These are phyloP conservation scores for Tribolium castaneum DNA, from an alignment of 1,140 invertebrate species.

Conservation along the genomic window DNA sequence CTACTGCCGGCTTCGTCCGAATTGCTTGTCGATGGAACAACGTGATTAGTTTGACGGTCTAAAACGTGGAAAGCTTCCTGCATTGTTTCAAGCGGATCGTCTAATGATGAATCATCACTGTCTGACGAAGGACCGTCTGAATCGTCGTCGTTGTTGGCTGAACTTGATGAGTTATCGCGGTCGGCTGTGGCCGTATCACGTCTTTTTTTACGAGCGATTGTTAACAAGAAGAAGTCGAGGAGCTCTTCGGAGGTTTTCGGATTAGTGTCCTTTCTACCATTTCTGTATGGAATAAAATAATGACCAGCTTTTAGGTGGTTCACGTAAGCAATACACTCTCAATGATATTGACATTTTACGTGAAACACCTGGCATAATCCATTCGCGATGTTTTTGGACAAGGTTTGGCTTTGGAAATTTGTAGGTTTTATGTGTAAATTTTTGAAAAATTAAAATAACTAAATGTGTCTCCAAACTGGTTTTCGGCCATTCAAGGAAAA, in stretches of 20 bases:
- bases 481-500: no score
- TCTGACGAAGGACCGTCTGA: conserved; percentile 1
- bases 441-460: no score
- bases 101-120: neutral
- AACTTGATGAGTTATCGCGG: neutral
- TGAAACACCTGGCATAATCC: no score
- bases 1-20: neutral
- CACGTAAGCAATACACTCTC: no score
- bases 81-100: neutral
- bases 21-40: neutral
- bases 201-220: conserved; percentile 5
- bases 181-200: neutral
- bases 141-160: conserved; percentile 7
- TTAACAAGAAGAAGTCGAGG: neutral
- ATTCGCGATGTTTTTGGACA: no score
- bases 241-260: neutral
- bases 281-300: neutral
- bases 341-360: no score
- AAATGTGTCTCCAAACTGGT: no score
- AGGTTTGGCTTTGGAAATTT: no score
- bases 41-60: neutral
- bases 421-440: no score
- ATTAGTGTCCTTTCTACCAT: neutral
- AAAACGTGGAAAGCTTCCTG: neutral
- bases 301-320: neutral